Conservation (phyloP, 1,140 invertebrate species). For the Cydia fagiglandana region DNA sequence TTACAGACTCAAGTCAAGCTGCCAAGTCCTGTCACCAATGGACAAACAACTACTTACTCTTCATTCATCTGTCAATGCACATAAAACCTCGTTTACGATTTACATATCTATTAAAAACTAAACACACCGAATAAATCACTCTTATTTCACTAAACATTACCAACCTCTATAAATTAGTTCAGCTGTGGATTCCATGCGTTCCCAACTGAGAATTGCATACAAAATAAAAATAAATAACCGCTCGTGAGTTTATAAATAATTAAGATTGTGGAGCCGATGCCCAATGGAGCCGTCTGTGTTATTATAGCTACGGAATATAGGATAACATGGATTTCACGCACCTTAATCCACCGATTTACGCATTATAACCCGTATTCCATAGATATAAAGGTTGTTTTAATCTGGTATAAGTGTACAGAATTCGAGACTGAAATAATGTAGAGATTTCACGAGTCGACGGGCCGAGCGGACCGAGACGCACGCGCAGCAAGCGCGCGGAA, state of each 20-base stretch:
- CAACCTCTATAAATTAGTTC: conserved; percentile 43
- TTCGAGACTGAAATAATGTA: conserved; percentile 20
- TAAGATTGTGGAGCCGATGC: conserved; percentile 58
- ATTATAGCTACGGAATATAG: conserved; percentile 61
- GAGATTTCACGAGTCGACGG: conserved; percentile 31
- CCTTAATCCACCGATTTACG: not conserved
- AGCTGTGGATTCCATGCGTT: conserved; percentile 46
- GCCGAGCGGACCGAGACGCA: not conserved
- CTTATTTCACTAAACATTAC: conserved; percentile 47
- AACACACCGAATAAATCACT: conserved; percentile 18
- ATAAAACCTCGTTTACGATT: conserved; percentile 12
- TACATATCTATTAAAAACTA: conserved; percentile 13
- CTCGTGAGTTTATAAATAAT: conserved; percentile 63
- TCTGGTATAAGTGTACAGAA: conserved; percentile 5
- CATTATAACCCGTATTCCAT: not conserved
- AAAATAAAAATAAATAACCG: conserved; percentile 59
- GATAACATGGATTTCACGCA: conserved; percentile 39
- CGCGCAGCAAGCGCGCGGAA: conserved; percentile 4
- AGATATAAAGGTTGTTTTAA: conserved; percentile 7
- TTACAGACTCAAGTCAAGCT: no score
- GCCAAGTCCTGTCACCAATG: conserved; percentile 1
- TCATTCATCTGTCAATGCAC: conserved; percentile 1
- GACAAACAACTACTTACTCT: not conserved
- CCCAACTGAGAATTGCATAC: conserved; percentile 51
- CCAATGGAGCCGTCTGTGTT: conserved; percentile 43